Evolutionary conservation across 1,140 invertebrate genomes (phyloP).

Genomic region (Microvelia longipes): DNA sequence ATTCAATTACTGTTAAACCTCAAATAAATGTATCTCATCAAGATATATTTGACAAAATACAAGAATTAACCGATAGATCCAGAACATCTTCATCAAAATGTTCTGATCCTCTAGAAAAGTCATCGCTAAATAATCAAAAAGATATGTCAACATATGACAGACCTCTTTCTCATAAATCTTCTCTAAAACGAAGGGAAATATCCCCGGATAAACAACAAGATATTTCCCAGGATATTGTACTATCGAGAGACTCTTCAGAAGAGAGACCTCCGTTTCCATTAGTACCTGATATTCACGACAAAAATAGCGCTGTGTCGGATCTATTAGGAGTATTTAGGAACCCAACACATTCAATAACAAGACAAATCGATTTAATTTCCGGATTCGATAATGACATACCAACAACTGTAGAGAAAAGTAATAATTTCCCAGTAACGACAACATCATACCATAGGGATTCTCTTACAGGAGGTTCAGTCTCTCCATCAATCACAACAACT

Average conservation of each 20-base stretch:
- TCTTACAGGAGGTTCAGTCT: not conserved
- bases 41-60: not conserved
- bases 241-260: not conserved
- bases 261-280: not conserved
- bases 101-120: not conserved
- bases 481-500: not conserved
- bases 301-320: not conserved
- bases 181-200: not conserved
- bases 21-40: no score
- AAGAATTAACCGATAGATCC: not conserved
- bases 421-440: no score
- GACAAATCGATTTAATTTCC: not conserved
- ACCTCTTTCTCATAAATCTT: not conserved
- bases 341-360: not conserved
- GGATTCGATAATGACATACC: not conserved
- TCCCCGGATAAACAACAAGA: not conserved
- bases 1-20: no score
- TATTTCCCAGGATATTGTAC: not conserved
- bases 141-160: not conserved
- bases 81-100: not conserved
- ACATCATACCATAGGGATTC: not conserved
- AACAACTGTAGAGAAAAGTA: no score
- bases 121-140: not conserved
- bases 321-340: not conserved
- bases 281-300: not conserved